Evolutionary conservation across 2,113 vertebrate genomes (phyloP).

Genomic region (Colius striatus): DNA sequence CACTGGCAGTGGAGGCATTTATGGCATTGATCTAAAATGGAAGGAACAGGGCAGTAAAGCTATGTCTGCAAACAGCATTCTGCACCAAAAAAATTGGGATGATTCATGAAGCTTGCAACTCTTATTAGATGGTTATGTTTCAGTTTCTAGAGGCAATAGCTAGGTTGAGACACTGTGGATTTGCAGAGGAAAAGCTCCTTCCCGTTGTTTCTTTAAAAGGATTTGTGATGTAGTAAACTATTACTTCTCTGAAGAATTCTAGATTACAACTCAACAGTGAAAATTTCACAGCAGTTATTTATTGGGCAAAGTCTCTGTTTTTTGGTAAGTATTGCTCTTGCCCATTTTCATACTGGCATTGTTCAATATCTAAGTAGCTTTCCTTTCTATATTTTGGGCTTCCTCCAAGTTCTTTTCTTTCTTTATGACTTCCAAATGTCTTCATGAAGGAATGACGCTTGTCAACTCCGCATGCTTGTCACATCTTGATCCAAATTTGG

Average conservation of each 20-base stretch:
- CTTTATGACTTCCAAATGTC: neutral
- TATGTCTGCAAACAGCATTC: neutral
- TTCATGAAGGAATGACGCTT: accelerated
- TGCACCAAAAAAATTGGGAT: neutral
- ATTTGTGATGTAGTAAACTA: neutral
- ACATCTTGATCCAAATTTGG: neutral
- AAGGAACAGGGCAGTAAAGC: neutral
- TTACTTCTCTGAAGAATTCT: slow-evolving; percentile 75
- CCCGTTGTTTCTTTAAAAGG: neutral
- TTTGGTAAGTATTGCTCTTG: slow-evolving; percentile 76
- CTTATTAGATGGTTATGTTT: neutral
- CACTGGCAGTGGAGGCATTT: neutral
- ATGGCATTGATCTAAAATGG: neutral
- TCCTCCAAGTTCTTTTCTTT: neutral
- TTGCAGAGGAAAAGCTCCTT: neutral
- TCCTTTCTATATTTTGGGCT: neutral
- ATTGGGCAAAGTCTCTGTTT: slow-evolving; percentile 74
- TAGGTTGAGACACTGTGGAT: neutral
- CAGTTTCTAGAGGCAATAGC: neutral
- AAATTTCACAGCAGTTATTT: slow-evolving; percentile 77
- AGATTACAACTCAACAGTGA: slow-evolving; percentile 82
- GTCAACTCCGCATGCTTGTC: neutral
- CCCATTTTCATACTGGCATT: neutral
- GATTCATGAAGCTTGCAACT: neutral
- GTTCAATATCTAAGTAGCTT: neutral